Percentiles rank a stretch among this genome's conserved stretches.
Conservation (phyloP, 2,888 invertebrate species). For the Congeria kusceri region DNA sequence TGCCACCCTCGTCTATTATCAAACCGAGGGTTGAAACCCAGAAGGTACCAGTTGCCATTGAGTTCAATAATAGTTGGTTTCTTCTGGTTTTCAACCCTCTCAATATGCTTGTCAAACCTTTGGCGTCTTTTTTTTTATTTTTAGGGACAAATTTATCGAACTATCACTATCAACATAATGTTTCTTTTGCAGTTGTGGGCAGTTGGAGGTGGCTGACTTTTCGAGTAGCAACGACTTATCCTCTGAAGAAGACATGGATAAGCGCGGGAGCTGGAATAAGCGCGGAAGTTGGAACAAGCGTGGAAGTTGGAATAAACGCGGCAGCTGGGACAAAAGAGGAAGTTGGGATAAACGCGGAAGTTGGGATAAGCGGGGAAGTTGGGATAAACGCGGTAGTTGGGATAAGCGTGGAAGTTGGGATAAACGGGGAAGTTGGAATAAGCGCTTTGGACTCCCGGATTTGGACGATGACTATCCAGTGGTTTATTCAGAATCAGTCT, state of each 20-base stretch:
- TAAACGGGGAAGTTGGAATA: conserved; percentile 57
- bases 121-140: too few species aligned
- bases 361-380: conserved; percentile 52
- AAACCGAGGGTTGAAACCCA: too few species aligned
- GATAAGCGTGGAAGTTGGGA: conserved; percentile 45
- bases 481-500: background rate
- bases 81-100: too few species aligned
- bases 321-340: conserved; percentile 53
- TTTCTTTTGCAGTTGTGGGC: background rate
- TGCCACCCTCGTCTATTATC: too few species aligned
- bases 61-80: too few species aligned
- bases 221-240: background rate
- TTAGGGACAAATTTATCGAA: too few species aligned
- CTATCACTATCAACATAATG: too few species aligned
- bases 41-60: too few species aligned
- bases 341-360: conserved; percentile 47
- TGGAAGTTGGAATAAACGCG: conserved; percentile 44
- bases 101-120: too few species aligned
- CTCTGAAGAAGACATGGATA: conserved; percentile 15
- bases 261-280: conserved; percentile 57
- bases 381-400: conserved; percentile 46
- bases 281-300: conserved; percentile 61
- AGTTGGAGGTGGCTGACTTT: background rate
- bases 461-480: conserved; percentile 5
- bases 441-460: conserved; percentile 30